Evolutionary conservation across 2,113 vertebrate species (phyloP).

Genomic region (Illadopsis cleaveri): DNA sequence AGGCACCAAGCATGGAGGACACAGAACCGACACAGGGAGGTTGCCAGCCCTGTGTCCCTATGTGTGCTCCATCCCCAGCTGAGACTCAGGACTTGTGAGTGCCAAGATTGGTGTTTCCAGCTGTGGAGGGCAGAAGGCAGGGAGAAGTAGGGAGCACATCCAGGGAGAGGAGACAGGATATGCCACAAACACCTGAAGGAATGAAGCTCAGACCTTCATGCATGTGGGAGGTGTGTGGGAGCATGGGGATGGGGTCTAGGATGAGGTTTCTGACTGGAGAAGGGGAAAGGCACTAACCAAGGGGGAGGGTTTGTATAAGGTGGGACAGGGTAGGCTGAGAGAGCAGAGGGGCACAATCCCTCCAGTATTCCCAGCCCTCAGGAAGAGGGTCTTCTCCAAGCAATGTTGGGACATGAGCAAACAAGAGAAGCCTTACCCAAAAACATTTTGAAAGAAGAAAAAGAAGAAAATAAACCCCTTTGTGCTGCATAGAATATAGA

Average conservation of each 20-base stretch:
- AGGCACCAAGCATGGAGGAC: neutral
- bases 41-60: neutral
- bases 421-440: neutral
- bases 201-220: neutral
- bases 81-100: neutral
- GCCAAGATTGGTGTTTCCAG: neutral
- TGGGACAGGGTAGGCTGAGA: neutral
- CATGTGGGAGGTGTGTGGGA: neutral
- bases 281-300: neutral
- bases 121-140: neutral
- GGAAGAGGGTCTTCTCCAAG: neutral
- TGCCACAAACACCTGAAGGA: neutral
- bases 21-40: fast-evolving
- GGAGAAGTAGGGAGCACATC: neutral
- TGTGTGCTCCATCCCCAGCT: neutral
- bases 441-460: neutral
- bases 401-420: neutral
- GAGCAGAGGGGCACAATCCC: neutral
- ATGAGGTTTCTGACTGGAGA: neutral
- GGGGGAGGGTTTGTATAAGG: neutral
- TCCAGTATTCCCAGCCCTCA: neutral
- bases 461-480: neutral
- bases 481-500: neutral
- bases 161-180: neutral
- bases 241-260: neutral